phyloP scores from a whole-genome alignment of 2,888 invertebrate species.

The Lasioglossum marginatum region DNA sequence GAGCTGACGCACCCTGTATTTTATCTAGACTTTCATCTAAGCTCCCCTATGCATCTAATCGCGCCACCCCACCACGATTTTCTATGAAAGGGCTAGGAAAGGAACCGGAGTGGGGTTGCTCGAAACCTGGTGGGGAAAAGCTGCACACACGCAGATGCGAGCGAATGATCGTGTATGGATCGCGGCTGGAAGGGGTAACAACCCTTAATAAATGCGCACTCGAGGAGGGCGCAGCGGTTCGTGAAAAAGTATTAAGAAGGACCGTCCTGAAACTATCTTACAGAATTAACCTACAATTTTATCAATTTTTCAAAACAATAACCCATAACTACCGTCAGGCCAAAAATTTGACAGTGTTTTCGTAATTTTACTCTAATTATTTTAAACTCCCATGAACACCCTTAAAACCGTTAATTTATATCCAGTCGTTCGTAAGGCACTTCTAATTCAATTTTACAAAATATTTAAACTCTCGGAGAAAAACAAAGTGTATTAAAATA shows the following conservation, averaged over 20 bases:
- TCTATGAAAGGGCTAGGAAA: conserved; percentile 80
- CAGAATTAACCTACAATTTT: conserved; percentile 52
- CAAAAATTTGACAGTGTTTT: neutral
- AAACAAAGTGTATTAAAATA: neutral
- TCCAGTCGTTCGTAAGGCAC: neutral
- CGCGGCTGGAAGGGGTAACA: conserved; percentile 70
- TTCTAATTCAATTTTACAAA: neutral
- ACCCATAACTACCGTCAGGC: neutral
- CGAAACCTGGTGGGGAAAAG: conserved; percentile 66
- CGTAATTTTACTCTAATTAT: neutral
- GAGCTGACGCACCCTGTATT: conserved; percentile 79
- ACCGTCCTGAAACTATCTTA: conserved; percentile 45
- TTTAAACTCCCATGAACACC: neutral
- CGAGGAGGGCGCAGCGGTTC: conserved; percentile 57
- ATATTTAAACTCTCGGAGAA: neutral
- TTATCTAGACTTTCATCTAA: conserved; percentile 84
- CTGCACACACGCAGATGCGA: conserved; percentile 65
- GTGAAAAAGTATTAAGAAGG: conserved; percentile 67
- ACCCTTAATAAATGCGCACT: conserved; percentile 80
- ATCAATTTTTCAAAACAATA: conserved; percentile 19
- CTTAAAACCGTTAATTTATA: neutral
- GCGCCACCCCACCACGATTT: conserved; percentile 78
- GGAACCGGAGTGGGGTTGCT: conserved; percentile 71
- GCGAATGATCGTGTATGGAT: conserved; percentile 60
- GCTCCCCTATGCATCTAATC: conserved; percentile 83